Evolutionary conservation across 2,797 vertebrate species (phyloP), one percentile per base, ranked within the genome.

Genomic region (Tamandua tetradactyla): DNA sequence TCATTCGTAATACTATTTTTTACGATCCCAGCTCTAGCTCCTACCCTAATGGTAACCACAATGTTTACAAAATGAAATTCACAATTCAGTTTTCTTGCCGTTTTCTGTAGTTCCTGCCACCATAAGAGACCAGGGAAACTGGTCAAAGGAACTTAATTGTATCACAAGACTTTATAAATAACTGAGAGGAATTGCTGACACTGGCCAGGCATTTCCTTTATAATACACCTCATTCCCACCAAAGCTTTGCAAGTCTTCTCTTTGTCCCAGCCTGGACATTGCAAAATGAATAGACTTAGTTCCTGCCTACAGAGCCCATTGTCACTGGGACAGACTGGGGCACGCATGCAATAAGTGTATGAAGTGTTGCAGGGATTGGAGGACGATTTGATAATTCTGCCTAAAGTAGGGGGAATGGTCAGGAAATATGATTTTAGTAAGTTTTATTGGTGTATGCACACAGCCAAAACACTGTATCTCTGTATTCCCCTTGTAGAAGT

Each of bases 341-440:
- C 22, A 11, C 32, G 15, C 35, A 25, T 17, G 9, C 17, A 27
- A 17, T 3, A 3, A 2, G 1, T 23, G 14, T 6, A 1, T 0
- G 0, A 2, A 20, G 25, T 32, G 9, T 37, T 30, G 4, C 3
- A 2, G 11, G 35, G 40, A 9, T 15, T 18, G 40, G 0, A 3
- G 0, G 1, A 23, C 6, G 7, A 23, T n/a, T 9, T 3, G 1
- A 55, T 22, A 7, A 22, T 22, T 5, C 15, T 12, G 13, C 40
- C 25, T 27, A 27, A n/a, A 7, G 13, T 37, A 8, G 17, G 49
- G 3, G 32, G 9, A 20, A 4, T 35, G 52, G 27, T 12, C 40
- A 5, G 32, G 35, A 68, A 37, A 44, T 49, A 11, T 2, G 2
- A 25, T 5, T 44, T 12, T 27, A 47, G 8, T 32, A 2, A 9